Percentiles rank a stretch among this genome's conserved stretches.
phyloP scores from a whole-genome alignment of 2,113 vertebrate species.

The Pangasianodon hypophthalmus region DNA sequence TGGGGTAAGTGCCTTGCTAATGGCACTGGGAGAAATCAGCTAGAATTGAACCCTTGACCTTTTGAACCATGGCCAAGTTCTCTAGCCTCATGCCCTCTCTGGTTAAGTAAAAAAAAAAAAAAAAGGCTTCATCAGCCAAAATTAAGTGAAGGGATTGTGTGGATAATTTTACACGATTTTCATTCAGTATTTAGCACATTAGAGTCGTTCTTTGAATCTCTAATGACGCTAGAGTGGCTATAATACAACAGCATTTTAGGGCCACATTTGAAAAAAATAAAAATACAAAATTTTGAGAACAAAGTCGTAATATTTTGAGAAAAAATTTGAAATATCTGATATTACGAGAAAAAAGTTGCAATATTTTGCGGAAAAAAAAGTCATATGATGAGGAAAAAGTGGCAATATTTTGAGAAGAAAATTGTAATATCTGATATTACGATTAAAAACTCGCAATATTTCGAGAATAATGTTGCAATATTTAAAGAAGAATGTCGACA shows the following conservation, averaged over 20 bases:
- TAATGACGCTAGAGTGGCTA: background rate
- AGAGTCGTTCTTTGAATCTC: background rate
- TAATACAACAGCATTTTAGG: background rate
- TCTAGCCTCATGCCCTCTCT: background rate
- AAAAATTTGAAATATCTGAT: background rate
- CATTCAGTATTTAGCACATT: background rate
- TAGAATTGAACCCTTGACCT: slow-evolving; percentile 33
- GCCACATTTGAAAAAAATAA: background rate
- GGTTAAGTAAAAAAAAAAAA: background rate
- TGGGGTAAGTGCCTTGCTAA: slow-evolving; percentile 33
- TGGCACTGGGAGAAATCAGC: slow-evolving; percentile 20
- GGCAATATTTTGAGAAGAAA: background rate
- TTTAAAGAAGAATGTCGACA: background rate
- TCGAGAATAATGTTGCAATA: background rate
- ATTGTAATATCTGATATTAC: background rate
- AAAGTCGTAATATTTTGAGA: background rate
- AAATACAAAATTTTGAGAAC: background rate
- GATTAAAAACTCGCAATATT: background rate
- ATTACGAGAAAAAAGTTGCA: too few species aligned
- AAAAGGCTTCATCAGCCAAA: slow-evolving; percentile 11
- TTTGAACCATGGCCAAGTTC: slow-evolving; percentile 22
- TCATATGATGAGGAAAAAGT: background rate
- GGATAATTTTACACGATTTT: background rate
- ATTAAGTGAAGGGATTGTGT: background rate
- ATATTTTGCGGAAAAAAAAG: background rate